Conservation (phyloP, 2,113 vertebrate genomes). For the Amphiprion ocellaris region DNA sequence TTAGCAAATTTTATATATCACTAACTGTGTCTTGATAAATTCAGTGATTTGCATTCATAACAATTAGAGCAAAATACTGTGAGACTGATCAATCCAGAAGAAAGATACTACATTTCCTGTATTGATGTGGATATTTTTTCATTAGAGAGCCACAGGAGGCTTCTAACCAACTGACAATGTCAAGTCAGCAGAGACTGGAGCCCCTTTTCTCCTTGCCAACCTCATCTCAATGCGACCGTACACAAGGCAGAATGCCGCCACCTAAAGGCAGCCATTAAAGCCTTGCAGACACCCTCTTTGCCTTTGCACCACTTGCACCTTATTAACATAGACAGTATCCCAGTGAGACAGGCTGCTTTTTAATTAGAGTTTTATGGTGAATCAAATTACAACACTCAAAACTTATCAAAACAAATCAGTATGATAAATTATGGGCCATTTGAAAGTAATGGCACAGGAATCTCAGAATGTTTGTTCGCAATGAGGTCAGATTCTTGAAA, state of each 20-base stretch:
- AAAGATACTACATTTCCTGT: conserved; percentile 17
- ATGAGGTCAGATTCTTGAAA: background rate
- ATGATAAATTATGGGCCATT: conserved; percentile 41
- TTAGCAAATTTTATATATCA: background rate
- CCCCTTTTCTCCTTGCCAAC: conserved; percentile 47
- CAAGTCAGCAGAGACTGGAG: conserved; percentile 45
- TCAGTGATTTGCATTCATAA: conserved; percentile 30
- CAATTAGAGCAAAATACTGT: background rate
- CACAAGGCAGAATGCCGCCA: conserved; percentile 84
- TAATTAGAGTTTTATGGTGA: conserved; percentile 45
- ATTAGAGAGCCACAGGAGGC: conserved; percentile 31
- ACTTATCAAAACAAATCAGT: conserved; percentile 59
- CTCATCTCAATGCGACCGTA: conserved; percentile 35
- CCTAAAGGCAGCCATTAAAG: conserved; percentile 80
- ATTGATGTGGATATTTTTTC: conserved; percentile 32
- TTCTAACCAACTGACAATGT: conserved; percentile 36
- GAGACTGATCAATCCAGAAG: background rate
- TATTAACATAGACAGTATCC: conserved; percentile 38
- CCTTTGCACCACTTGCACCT: conserved; percentile 39
- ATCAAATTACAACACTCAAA: conserved; percentile 51
- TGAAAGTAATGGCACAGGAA: conserved; percentile 37
- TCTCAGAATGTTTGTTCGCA: conserved; percentile 27
- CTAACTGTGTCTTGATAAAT: conserved; percentile 4
- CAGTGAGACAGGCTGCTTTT: conserved; percentile 30
- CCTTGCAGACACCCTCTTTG: conserved; percentile 37